Evolutionary conservation across 2,888 invertebrate genomes (phyloP), one percentile per base, ranked within the genome.

Genomic region (Orchesella flavescens): DNA sequence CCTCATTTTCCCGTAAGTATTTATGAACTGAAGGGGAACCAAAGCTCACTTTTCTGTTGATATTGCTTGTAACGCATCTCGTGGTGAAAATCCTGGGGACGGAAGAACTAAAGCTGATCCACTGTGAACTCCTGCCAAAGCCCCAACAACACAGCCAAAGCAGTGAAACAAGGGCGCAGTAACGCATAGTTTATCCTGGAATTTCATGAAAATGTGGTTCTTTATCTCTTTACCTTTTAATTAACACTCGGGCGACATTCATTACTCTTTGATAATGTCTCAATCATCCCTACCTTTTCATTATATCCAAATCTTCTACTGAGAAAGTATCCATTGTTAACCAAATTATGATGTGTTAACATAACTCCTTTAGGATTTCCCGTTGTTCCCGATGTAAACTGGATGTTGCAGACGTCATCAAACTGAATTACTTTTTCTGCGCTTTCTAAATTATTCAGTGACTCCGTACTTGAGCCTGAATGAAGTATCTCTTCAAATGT

Each of bases 91-190:
- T 0, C 91, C 90, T 0, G 91, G 90, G 0, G 92, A 90, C 0
- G 94, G 94, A 1, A 94, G 86, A 0, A 95, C 92, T 23, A 93
- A 74, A 0, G 94, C 93, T 0, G 92, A 90, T 0, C 94, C 94
- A 88, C 92, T 91, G 43, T 93, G 91, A 24, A 95, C 89, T 9
- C 91, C 91, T 0, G 92, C 91, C 44, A 94, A 88, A 23, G 93
- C 91, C 0, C 93, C 93, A 63, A 93, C 90, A 0, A 93, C 92
- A 82, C 94, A 93, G 0, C 96, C 96, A 89, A 93, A 96, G 49
- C 94, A 95, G 90, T 97, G 97, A 89, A 95, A 96, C 24, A 95
- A 91, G 0, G 96, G 96, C 19, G 95, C 94, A 89, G 87, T 73
- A 12, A 89, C 46, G 34, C 89, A 89, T 12, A 88, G 55, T 75